Conservation (phyloP, 2,797 vertebrate species). For the Eulemur albifrons region DNA sequence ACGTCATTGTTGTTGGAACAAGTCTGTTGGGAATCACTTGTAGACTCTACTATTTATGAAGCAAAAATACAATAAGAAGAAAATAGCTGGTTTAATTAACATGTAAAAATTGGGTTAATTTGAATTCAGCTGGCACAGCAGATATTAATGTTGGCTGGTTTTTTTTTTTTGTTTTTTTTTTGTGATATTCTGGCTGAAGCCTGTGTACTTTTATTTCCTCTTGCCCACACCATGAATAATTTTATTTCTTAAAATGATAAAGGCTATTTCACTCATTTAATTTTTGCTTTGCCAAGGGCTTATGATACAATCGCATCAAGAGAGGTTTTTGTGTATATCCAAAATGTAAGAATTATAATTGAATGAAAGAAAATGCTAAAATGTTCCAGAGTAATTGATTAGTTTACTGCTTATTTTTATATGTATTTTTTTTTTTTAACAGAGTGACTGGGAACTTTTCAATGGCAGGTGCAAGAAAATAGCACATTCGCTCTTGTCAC, state of each 20-base stretch:
- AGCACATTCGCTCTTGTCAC: neutral
- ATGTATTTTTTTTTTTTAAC: neutral
- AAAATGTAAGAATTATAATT: neutral
- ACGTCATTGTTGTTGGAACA: constrained; percentile 93
- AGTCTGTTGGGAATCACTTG: constrained; percentile 95
- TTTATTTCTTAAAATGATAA: constrained; percentile 72
- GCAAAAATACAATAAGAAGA: constrained; percentile 92
- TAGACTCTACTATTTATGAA: constrained; percentile 90
- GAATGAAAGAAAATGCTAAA: constrained; percentile 51
- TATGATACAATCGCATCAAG: constrained; percentile 43
- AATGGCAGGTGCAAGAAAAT: neutral
- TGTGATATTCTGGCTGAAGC: constrained; percentile 77
- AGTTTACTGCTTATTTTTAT: neutral
- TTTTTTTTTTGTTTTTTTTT: constrained; percentile 36
- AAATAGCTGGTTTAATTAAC: constrained; percentile 91
- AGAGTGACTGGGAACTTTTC: neutral
- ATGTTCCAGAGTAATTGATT: constrained; percentile 12
- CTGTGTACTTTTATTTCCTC: constrained; percentile 74
- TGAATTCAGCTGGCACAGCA: constrained; percentile 88
- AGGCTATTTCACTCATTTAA: constrained; percentile 70
- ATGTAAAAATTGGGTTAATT: constrained; percentile 91
- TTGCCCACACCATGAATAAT: constrained; percentile 68
- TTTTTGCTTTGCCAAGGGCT: constrained; percentile 54
- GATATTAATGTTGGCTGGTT: constrained; percentile 83
- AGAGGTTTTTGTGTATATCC: constrained; percentile 27